A percentile compares a stretch with the other conserved stretches of the same genome.
These are phyloP conservation scores for Antitype chi DNA, from an alignment of 2,888 invertebrate genomes.

Conservation along the genomic window DNA sequence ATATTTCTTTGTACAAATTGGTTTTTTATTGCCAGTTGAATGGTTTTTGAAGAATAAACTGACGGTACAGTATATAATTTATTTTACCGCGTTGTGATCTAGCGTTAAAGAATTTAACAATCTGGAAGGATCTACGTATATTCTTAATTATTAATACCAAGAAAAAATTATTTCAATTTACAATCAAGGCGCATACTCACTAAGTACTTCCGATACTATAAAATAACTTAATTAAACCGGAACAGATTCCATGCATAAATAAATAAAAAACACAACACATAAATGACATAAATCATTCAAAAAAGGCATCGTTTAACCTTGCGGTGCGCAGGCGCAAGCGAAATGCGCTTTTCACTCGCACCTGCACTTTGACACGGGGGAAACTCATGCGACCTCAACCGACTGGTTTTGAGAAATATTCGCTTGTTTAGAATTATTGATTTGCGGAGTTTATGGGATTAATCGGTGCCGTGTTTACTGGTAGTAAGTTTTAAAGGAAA, in stretches of 20 bases:
- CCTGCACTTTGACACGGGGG: slow-evolving; percentile 80
- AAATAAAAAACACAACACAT: slow-evolving; percentile 25
- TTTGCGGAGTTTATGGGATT: slow-evolving; percentile 37
- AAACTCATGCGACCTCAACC: slow-evolving; percentile 59
- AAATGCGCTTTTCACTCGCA: slow-evolving; percentile 83
- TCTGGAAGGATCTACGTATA: not conserved
- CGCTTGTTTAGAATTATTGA: slow-evolving; percentile 56
- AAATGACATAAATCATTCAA: slow-evolving; percentile 48
- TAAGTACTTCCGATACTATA: slow-evolving; percentile 49
- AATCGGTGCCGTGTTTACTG: not conserved
- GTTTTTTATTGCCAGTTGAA: not conserved
- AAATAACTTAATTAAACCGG: slow-evolving; percentile 51
- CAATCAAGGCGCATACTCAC: slow-evolving; percentile 11
- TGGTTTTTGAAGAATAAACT: not conserved
- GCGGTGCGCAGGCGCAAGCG: slow-evolving; percentile 69
- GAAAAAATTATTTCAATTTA: slow-evolving; percentile 6
- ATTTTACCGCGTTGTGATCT: not conserved
- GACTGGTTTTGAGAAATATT: slow-evolving; percentile 60
- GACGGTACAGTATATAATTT: not conserved
- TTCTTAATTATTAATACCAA: not conserved
- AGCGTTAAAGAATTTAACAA: slow-evolving; percentile 1
- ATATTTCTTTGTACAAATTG: slow-evolving; percentile 24
- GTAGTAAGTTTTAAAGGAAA: not conserved
- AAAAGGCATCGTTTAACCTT: slow-evolving; percentile 49
- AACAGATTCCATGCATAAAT: slow-evolving; percentile 41